A percentile compares a stretch with the other conserved stretches of the same genome.
phyloP scores from a whole-genome alignment of 1,140 invertebrate genomes.

The Heterodera schachtii region DNA sequence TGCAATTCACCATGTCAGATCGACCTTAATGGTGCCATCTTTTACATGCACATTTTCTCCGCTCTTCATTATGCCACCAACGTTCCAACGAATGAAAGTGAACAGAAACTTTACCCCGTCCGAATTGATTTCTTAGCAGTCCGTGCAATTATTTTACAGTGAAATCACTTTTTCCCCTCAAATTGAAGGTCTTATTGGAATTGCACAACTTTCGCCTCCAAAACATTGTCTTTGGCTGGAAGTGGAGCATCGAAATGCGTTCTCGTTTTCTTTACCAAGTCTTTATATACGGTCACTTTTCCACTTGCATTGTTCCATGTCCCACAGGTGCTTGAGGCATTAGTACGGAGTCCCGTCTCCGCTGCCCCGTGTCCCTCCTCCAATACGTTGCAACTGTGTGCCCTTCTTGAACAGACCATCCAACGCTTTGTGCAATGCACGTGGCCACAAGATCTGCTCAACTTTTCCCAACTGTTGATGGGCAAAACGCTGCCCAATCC shows the following conservation, averaged over 20 bases:
- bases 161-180: not conserved
- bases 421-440: constrained; percentile 24
- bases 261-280: not conserved
- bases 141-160: not conserved
- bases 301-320: not conserved
- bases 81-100: not conserved
- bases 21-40: not conserved
- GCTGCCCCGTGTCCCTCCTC: not conserved
- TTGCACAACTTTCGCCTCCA: constrained; percentile 22
- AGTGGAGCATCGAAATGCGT: constrained; percentile 7
- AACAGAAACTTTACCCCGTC: constrained; percentile 16
- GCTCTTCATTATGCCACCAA: not conserved
- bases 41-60: not conserved
- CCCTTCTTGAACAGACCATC: constrained; percentile 17
- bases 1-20: not conserved
- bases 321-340: not conserved
- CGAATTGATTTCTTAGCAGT: constrained; percentile 15
- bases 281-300: not conserved
- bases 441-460: constrained; percentile 9
- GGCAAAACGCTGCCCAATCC: not conserved
- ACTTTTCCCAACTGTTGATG: not conserved
- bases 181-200: constrained; percentile 6
- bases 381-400: not conserved
- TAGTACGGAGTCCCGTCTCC: not conserved
- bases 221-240: constrained; percentile 31